Base-by-base conservation (phyloP, 2,113 vertebrate species). In the Strix uralensis region DNA sequence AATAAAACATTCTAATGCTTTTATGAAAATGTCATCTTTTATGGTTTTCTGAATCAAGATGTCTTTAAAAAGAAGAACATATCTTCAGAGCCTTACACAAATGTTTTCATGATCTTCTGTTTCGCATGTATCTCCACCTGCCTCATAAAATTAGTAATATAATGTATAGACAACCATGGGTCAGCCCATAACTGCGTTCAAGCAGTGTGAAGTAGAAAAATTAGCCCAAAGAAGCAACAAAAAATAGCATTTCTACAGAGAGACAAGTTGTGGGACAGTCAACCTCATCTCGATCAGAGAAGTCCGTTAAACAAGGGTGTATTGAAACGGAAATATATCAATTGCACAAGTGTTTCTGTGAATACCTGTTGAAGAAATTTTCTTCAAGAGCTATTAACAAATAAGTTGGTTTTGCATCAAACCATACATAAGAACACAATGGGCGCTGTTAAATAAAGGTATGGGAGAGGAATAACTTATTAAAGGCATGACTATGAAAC, bases 291-390 rank as follows among this genome's bases (percentile, higher is more conserved):
- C 30, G 3, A 81, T 86, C 40, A 71, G 15, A 85, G 44, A 86
- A 71, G 29, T 34, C 61, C 65, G 38, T 57, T 69, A 78, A 69
- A 84, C 17, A 54, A 74, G 18, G 6, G 17, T 67, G n/a, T 38
- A 90, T 42, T 96, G 79, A 88, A 94, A 96, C 90, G 85, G 44
- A 96, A 96, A 96, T 91, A 30, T 61, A 73, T 86, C 30, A 62
- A 62, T 84, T 86, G 75, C 58, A 83, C 26, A 46, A 66, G 25
- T n/a, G 11, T 72, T 85, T 52, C 65, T 87, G 59, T 55, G 77
- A 62, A 69, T 72, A 90, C 10, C 16, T 69, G 36, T 85, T 77
- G 67, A 84, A 86, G 40, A 72, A 38, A 29, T 54, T 54, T 86
- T 90, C 49, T 70, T 74, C 90, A 57, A 93, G 73, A 70, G 9